Evolutionary conservation across 2,113 vertebrate genomes (phyloP), one percentile per base, ranked within the genome.

Genomic region (Megaceryle torquata): DNA sequence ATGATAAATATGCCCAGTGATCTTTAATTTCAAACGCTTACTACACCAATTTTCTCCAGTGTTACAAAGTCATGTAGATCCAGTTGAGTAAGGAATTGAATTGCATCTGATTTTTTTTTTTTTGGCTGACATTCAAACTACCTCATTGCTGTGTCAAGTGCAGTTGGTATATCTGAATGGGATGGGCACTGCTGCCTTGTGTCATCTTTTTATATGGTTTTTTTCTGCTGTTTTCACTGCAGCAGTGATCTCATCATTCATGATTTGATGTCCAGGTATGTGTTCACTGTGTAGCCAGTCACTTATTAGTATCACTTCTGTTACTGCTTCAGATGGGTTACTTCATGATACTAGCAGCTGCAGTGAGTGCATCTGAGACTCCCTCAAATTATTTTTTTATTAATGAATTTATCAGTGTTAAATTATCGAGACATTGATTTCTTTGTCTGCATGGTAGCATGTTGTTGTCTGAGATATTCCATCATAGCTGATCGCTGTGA

Each of bases 121-220:
- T 79, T 87, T 95, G 94, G 93, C 94, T 94, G 95, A 94, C 87
- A 94, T 95, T 95, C 93, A 96, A 5, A 72, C 78, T 67, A 80
- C 84, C 67, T 95, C 54, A 28, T 70, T 86, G 78, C 93, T 53
- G 25, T 95, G 82, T 95, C 78, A 91, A 93, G 71, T 96, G 91
- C 84, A 85, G 74, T 41, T 0, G 10, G 67, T 87, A 8, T 82
- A 57, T 91, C 67, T 95, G 89, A 95, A 94, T 89, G 82, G 87
- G 44, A 50, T 70, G 28, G 63, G 44, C 57, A 79, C 10, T 54
- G 37, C 48, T 80, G 70, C 44, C 54, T 89, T 3, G 2, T 89
- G 74, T 53, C 1, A 37, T 87, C 37, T 79, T 89, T 24, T 48
- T 33, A 61, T 21, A 18, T 43, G 17, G n/a, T 10, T 44, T 65